Evolutionary conservation across 2,888 invertebrate species (phyloP), one percentile per base, ranked within the genome.

Genomic region (Anoplius nigerrimus): DNA sequence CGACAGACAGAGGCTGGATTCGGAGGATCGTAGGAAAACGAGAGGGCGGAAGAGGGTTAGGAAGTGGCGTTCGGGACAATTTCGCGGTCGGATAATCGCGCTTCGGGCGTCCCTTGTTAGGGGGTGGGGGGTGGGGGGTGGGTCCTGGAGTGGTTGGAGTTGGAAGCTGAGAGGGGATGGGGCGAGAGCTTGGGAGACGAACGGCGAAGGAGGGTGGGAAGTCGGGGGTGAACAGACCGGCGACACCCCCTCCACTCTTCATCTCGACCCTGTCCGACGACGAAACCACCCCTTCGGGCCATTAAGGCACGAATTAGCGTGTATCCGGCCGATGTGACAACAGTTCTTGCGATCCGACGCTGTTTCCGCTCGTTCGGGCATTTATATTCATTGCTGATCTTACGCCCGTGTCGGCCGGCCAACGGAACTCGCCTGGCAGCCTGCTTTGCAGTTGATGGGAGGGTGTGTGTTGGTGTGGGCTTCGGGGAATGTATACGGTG

Each of bases 71-170:
- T 73, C 63, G 62, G 74, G 70, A 78, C 73, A 80, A 80, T 80
- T 80, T 80, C 79, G 79, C 76, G 79, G 79, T 80, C 69, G 81
- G 72, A 80, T 81, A 81, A 81, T 79, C 79, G 65, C 77, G 72
- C 67, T 60, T 69, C 56, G 59, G 70, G 55, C 66, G 66, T 67
- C 65, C 67, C 64, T 66, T 64, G 71, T 72, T 76, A 67, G 62
- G n/a, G 55, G 48, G 6, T 24, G 2, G 24, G 6, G 34, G 34
- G 34, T 34, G 34, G 6, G 34, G 34, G 34, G 34, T n/a, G n/a
- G n/a, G n/a, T n/a, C n/a, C n/a, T n/a, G n/a, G n/a, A n/a, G n/a
- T n/a, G n/a, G n/a, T n/a, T n/a, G n/a, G n/a, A n/a, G n/a, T n/a
- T n/a, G n/a, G n/a, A n/a, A n/a, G n/a, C n/a, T n/a, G n/a, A n/a